phyloP scores from a whole-genome alignment of 2,113 vertebrate species.

The Periophthalmodon schlosseri region DNA sequence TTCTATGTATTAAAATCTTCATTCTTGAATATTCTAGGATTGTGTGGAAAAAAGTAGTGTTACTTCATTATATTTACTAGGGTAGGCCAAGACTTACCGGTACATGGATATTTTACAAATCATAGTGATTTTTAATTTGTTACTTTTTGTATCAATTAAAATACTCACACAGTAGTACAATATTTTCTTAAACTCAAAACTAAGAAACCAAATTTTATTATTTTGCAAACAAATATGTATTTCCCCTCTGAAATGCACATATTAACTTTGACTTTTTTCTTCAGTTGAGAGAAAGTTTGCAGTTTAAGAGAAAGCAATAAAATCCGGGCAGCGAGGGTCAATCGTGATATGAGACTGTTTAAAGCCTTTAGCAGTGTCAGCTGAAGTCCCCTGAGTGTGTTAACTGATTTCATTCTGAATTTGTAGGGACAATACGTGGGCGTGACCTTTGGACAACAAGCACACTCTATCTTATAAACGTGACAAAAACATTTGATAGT shows the following conservation, averaged over 20 bases:
- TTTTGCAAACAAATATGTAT: background rate
- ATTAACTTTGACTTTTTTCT: background rate
- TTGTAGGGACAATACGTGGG: conserved; percentile 54
- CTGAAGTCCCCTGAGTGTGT: conserved; percentile 36
- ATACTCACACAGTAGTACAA: background rate
- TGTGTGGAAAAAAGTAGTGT: background rate
- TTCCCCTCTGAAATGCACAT: background rate
- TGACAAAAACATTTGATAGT: conserved; percentile 15
- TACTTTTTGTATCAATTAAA: background rate
- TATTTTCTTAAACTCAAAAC: too few species aligned
- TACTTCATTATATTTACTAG: background rate
- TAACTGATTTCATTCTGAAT: conserved; percentile 61
- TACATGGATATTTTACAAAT: background rate
- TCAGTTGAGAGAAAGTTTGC: background rate
- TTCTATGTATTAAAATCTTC: background rate
- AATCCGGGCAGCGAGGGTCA: background rate
- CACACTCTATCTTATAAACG: conserved; percentile 9
- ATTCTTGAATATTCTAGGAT: too few species aligned
- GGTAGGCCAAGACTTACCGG: background rate
- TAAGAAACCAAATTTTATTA: too few species aligned
- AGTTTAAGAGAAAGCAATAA: background rate
- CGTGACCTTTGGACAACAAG: conserved; percentile 9
- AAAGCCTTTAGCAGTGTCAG: background rate
- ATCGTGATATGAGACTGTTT: conserved; percentile 39
- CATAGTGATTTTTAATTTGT: background rate